Conservation (phyloP, 2,113 vertebrate species). For the Ivindomyrus marchei region DNA sequence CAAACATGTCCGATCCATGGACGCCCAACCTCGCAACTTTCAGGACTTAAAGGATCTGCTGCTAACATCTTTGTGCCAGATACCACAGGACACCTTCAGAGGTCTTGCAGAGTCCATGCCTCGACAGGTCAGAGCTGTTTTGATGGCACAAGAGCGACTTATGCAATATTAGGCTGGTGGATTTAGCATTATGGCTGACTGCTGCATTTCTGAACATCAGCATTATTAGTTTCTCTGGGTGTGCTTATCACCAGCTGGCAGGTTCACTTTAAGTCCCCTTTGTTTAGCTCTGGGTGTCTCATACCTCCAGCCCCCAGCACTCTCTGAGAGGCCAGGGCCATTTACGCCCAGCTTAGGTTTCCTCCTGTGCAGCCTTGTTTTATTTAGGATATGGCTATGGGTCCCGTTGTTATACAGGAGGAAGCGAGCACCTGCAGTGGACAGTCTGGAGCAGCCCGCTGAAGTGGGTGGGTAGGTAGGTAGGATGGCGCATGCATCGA, state of each 20-base stretch:
- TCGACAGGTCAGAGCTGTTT: neutral
- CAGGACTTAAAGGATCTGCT: neutral
- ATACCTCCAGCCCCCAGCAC: neutral
- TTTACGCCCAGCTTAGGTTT: conserved; percentile 54
- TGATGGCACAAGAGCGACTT: neutral
- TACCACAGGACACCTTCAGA: neutral
- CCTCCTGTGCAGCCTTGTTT: conserved; percentile 50
- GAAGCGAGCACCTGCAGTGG: conserved; percentile 50
- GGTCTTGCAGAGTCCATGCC: neutral
- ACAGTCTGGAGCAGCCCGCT: conserved; percentile 36
- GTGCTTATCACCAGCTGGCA: neutral
- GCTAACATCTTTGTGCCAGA: neutral
- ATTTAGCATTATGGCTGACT: neutral
- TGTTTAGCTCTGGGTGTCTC: neutral
- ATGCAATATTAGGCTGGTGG: neutral
- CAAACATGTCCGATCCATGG: neutral
- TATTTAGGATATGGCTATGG: conserved; percentile 57
- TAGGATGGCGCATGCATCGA: neutral
- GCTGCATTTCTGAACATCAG: neutral
- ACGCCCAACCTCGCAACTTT: neutral
- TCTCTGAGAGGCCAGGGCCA: conserved; percentile 33
- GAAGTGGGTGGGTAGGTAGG: neutral
- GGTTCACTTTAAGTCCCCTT: neutral
- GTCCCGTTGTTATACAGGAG: conserved; percentile 41
- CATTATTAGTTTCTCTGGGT: neutral